Conservation (phyloP, 1,140 invertebrate genomes). For the Holotrichia oblita region DNA sequence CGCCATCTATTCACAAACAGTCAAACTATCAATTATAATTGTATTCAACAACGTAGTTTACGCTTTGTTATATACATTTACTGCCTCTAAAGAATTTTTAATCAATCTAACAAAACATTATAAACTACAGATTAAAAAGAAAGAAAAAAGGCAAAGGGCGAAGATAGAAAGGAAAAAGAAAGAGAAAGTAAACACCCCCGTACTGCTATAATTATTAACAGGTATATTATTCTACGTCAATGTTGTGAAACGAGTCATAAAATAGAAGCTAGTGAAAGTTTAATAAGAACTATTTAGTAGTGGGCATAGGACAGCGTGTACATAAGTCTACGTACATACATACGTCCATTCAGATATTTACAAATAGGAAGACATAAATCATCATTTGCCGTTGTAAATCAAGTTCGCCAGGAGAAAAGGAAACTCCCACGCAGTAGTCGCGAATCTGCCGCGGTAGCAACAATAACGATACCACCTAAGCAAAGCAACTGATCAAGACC, state of each 20-base stretch:
- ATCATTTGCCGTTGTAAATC: slow-evolving; percentile 4
- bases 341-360: slow-evolving; percentile 25
- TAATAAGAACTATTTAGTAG: too few species aligned
- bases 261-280: slow-evolving; percentile 4
- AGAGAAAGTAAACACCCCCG: background rate
- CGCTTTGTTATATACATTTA: too few species aligned
- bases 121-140: background rate
- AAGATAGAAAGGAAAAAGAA: background rate
- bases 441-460: background rate
- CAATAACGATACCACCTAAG: background rate
- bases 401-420: slow-evolving; percentile 16
- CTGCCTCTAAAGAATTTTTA: too few species aligned
- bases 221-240: background rate
- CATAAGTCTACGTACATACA: background rate
- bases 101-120: too few species aligned
- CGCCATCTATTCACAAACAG: too few species aligned
- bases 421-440: slow-evolving; percentile 9
- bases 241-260: slow-evolving; percentile 16
- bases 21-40: too few species aligned
- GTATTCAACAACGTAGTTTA: background rate
- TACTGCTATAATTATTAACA: background rate
- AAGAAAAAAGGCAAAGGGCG: too few species aligned
- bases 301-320: background rate
- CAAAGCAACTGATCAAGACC: background rate
- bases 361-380: slow-evolving; percentile 35